Evolutionary conservation across 1,140 invertebrate species (phyloP).

Genomic region (Cyrtorhinus lividipennis): DNA sequence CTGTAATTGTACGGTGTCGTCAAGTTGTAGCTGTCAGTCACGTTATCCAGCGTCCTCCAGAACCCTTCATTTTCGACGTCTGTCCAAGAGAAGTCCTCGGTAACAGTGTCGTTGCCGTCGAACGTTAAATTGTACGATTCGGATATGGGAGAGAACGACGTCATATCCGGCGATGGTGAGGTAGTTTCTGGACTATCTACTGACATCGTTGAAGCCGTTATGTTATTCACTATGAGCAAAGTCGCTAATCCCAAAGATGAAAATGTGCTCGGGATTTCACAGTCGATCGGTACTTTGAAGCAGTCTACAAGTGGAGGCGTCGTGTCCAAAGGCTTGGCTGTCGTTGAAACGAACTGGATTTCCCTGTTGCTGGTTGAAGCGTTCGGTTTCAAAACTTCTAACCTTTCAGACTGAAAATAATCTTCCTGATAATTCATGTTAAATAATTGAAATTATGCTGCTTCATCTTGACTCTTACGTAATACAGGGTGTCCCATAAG

Average conservation of each 20-base stretch:
- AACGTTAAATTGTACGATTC: too few species aligned
- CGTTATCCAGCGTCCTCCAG: background rate
- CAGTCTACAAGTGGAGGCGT: background rate
- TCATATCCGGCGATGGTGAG: too few species aligned
- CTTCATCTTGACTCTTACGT: too few species aligned
- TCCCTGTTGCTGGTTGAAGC: too few species aligned
- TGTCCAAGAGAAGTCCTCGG: background rate
- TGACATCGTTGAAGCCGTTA: too few species aligned
- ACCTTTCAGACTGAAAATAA: background rate
- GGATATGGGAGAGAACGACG: too few species aligned
- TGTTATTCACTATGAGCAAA: background rate
- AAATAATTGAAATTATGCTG: too few species aligned
- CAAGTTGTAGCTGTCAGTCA: too few species aligned
- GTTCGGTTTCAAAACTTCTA: background rate
- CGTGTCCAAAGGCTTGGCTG: background rate
- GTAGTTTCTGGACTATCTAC: too few species aligned
- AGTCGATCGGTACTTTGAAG: background rate
- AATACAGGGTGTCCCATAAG: too few species aligned
- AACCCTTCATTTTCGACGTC: background rate
- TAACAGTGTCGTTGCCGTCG: background rate
- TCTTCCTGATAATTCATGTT: too few species aligned
- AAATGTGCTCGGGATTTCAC: background rate
- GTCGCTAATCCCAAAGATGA: background rate
- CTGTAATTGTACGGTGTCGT: too few species aligned
- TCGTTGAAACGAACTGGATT: background rate